Base-by-base conservation (phyloP, 2,888 invertebrate genomes). In the Torymus texanus region DNA sequence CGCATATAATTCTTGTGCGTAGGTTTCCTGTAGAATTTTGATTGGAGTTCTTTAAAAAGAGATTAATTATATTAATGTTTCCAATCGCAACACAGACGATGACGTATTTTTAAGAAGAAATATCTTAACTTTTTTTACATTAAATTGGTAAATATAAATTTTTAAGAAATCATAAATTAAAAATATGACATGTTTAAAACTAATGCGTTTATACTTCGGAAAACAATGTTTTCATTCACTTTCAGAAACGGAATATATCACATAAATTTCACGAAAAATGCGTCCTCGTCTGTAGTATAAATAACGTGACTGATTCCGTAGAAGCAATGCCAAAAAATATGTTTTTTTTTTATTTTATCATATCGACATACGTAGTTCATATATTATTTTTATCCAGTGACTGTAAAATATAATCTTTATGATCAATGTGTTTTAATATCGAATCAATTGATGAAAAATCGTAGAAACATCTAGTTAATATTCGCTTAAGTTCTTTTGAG, bases 321-420 rank as follows among this genome's bases (percentile, higher is more conserved):
- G 66, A 78, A 82, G 81, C 78, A 83, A 83, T 82, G 80, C 83
- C 83, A 83, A 83, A 82, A 82, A 82, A 70, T 56, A 55, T 73
- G 56, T 41, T 41, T 4, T 67, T 76, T 67, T 74, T 62, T 66
- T 53, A 67, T 68, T 73, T 68, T 75, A 70, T n/a, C 13, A 13
- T 29, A 29, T 55, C 16, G 55, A 79, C 66, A 11, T 70, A 55
- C 29, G 51, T 75, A 61, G 65, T 62, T 61, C 16, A 29, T 75
- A 59, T 68, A 78, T 61, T 74, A 71, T 55, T 63, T 77, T 76
- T 71, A 21, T 70, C 59, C 65, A 74, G 68, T 78, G 67, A 68
- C 73, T 70, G 74, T 75, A 79, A 62, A 78, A 68, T 78, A 74
- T 78, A 55, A 65, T 18, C 51, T 71, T 66, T 72, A 72, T 65